Base-by-base conservation (phyloP, 2,888 invertebrate genomes). In the Metellina segmentata region DNA sequence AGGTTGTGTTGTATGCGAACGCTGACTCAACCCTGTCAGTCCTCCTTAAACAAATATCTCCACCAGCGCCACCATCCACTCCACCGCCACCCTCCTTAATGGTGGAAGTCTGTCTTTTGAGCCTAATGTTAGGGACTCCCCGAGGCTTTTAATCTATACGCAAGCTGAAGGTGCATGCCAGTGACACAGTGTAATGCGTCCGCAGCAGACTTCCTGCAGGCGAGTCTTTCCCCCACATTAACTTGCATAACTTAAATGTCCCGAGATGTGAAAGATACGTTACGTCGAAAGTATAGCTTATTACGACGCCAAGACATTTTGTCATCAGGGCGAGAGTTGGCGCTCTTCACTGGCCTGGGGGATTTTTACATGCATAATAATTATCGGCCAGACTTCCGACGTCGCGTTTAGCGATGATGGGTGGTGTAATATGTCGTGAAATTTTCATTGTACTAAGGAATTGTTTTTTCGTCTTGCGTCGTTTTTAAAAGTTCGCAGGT, bases 171-270 rank as follows among this genome's bases (percentile, higher is more conserved):
- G 11, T 52, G 52, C 82, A 72, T 72, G 72, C 51, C 49, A 71
- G 11, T 82, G 82, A 82, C 82, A 82, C 72, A 34, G 34, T 34
- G 72, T 82, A 82, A 82, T 82, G 51, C 72, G 72, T 82, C 82
- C 52, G 20, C 9, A 81, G 69, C 20, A n/a, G 20, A 51, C 71
- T 82, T 82, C 82, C 82, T 19, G 19, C 20, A 72, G 82, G 82
- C 71, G 9, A 82, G 61, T 16, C 61, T 75, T 61, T 75, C 74
- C 20, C 16, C 5, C 48, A 75, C 85, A 61, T 75, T 85, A 85
- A 85, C 85, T 75, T 85, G 85, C 85, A 85, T 85, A 85, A 85
- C 85, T 85, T 85, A 85, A 85, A 85, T 74, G 85, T 48, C 53
- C 61, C 34, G 74, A 75, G 72, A 72, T 82, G 72, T 20, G 52